Evolutionary conservation across 2,113 vertebrate genomes (phyloP).

Genomic region (Leucoraja erinaceus): DNA sequence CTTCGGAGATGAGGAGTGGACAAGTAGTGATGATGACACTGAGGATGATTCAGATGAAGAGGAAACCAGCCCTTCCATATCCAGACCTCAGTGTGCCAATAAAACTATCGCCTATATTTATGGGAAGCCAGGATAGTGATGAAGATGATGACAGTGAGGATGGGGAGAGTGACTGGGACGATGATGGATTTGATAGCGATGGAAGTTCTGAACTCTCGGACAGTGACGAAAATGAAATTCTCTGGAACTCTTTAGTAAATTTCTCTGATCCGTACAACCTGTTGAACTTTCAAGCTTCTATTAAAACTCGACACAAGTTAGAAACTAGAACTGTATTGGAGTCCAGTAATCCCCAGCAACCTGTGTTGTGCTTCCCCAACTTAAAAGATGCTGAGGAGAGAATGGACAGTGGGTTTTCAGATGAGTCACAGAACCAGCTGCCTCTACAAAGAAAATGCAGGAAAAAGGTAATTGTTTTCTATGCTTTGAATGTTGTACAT

Average conservation of each 20-base stretch:
- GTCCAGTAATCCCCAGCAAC: background rate
- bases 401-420: slow-evolving; percentile 50
- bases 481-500: background rate
- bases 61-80: fast-evolving
- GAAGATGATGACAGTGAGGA: slow-evolving; percentile 52
- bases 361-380: slow-evolving; percentile 38
- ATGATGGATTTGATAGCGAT: slow-evolving; percentile 80
- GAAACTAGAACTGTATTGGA: background rate
- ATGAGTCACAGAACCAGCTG: background rate
- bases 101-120: slow-evolving; percentile 85
- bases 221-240: slow-evolving; percentile 68
- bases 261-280: slow-evolving; percentile 81
- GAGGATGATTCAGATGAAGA: slow-evolving; percentile 21
- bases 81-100: slow-evolving; percentile 66
- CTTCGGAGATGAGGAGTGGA: background rate
- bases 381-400: slow-evolving; percentile 51
- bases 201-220: slow-evolving; percentile 58
- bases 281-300: slow-evolving; percentile 75
- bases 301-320: slow-evolving; percentile 53
- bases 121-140: slow-evolving; percentile 73
- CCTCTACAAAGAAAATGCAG: background rate
- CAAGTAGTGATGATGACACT: background rate
- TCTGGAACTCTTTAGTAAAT: slow-evolving; percentile 75
- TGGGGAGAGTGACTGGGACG: slow-evolving; percentile 53
- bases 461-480: slow-evolving; percentile 58